phyloP scores from a whole-genome alignment of 2,888 invertebrate species.

The Drosophila meridionalis region DNA sequence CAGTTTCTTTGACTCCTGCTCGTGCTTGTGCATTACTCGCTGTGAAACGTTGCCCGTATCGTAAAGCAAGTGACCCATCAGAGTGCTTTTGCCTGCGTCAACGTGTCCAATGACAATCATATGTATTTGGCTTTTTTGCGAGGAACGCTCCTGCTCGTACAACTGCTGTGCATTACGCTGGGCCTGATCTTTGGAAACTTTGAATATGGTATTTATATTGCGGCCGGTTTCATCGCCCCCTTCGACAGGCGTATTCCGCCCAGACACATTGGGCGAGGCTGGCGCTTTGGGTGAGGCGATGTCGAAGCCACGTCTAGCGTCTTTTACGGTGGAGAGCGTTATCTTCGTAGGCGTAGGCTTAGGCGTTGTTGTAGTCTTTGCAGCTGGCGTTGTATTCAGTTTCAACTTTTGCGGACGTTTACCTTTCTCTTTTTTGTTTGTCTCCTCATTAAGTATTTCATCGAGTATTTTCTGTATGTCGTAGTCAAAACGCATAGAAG shows the following conservation, averaged over 20 bases:
- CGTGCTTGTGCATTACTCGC: constrained; percentile 97
- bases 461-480: constrained; percentile 91
- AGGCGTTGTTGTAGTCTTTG: constrained; percentile 19
- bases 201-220: constrained; percentile 60
- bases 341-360: constrained; percentile 57
- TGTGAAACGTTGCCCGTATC: constrained; percentile 94
- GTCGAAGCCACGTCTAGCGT: constrained; percentile 82
- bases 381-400: constrained; percentile 10
- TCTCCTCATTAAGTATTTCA: constrained; percentile 87
- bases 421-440: constrained; percentile 53
- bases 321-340: constrained; percentile 68
- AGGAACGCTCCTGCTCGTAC: constrained; percentile 90
- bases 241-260: constrained; percentile 86
- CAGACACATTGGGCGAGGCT: constrained; percentile 89
- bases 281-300: constrained; percentile 88
- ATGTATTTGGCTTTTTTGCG: constrained; percentile 94
- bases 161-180: constrained; percentile 86
- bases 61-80: constrained; percentile 98
- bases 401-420: constrained; percentile 40
- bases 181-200: constrained; percentile 84
- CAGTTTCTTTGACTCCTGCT: constrained; percentile 97
- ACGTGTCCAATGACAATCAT: constrained; percentile 98
- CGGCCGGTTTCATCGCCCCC: constrained; percentile 64
- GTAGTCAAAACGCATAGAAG: constrained; percentile 90
- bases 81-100: constrained; percentile 86